Evolutionary conservation across 1,140 invertebrate species (phyloP).

Genomic region (Trachymyrmex septentrionalis): DNA sequence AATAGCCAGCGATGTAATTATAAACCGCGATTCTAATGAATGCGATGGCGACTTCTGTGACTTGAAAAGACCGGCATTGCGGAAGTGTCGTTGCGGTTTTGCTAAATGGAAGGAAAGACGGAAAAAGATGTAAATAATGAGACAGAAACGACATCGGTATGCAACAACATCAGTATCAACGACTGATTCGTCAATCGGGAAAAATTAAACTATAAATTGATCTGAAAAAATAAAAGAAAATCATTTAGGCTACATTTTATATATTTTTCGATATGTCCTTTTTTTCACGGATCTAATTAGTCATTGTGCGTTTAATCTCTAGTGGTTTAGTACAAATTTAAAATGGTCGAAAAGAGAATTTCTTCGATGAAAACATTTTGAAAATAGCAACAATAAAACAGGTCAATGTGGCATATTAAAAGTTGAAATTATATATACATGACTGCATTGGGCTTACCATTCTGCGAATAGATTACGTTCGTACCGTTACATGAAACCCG

Average conservation of each 20-base stretch:
- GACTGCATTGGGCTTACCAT: neutral
- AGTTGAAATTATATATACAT: conserved; percentile 14
- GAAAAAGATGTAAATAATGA: neutral
- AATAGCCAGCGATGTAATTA: conserved; percentile 50
- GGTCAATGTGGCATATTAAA: neutral
- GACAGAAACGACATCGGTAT: neutral
- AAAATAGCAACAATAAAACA: neutral
- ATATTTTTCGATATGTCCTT: neutral
- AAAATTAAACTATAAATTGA: neutral
- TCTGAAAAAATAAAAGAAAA: neutral
- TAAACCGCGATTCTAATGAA: conserved; percentile 17
- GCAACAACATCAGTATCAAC: neutral
- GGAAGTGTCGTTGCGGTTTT: neutral
- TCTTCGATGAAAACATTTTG: neutral
- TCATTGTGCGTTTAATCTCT: neutral
- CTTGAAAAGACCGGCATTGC: conserved; percentile 1
- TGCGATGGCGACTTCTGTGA: conserved; percentile 22
- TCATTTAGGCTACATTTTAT: neutral
- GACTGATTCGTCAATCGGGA: neutral
- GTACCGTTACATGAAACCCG: conserved; percentile 13
- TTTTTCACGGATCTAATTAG: neutral
- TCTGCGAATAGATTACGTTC: conserved; percentile 32
- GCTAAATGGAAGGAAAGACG: neutral
- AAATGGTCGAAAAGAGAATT: neutral
- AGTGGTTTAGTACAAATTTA: neutral